Conservation (phyloP, 2,888 invertebrate species). For the Lobophora halterata region DNA sequence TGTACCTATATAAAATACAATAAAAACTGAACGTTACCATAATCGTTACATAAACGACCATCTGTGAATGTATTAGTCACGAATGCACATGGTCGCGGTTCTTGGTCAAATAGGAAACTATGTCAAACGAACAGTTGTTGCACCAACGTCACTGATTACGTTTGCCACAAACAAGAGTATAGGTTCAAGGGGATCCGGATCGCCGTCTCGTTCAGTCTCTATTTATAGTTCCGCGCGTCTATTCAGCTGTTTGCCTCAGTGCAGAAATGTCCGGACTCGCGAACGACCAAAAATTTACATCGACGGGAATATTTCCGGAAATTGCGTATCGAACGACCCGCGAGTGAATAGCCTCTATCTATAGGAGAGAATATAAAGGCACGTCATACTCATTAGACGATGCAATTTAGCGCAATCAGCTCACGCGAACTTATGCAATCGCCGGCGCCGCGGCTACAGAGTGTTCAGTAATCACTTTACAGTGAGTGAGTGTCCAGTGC, state of each 20-base stretch:
- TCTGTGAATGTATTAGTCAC: constrained; percentile 58
- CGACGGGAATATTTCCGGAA: constrained; percentile 52
- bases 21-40: constrained; percentile 36
- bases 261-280: constrained; percentile 75
- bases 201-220: constrained; percentile 73
- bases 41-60: constrained; percentile 49
- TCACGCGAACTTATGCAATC: constrained; percentile 64
- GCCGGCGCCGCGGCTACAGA: constrained; percentile 48
- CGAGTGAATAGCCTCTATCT: constrained; percentile 34
- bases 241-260: constrained; percentile 75
- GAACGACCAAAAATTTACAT: constrained; percentile 61
- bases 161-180: constrained; percentile 57
- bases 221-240: constrained; percentile 74
- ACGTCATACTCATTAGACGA: constrained; percentile 59
- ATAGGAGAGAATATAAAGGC: constrained; percentile 51
- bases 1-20: constrained; percentile 27
- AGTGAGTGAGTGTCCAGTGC: constrained; percentile 53
- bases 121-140: constrained; percentile 75
- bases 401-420: constrained; percentile 61
- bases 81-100: constrained; percentile 65
- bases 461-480: constrained; percentile 62
- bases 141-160: constrained; percentile 68
- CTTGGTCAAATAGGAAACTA: constrained; percentile 74
- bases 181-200: constrained; percentile 79
- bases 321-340: constrained; percentile 36